Evolutionary conservation across 2,888 invertebrate genomes (phyloP).

Genomic region (Cheilosia soror): DNA sequence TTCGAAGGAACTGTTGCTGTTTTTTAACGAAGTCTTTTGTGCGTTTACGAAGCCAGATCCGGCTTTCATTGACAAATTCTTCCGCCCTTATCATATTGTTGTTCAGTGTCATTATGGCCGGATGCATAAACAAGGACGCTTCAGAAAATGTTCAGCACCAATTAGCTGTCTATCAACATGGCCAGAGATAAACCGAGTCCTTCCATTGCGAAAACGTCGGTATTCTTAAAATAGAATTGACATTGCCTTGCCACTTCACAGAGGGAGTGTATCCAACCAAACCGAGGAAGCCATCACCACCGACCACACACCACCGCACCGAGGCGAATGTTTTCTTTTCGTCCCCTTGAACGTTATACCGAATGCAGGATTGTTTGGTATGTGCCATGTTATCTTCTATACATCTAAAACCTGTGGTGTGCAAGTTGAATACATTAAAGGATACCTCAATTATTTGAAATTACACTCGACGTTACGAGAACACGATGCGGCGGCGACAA

Average conservation of each 20-base stretch:
- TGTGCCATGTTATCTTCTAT: conserved; percentile 1
- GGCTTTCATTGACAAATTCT: not conserved
- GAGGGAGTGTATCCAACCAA: not conserved
- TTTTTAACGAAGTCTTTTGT: not conserved
- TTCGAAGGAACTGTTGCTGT: not conserved
- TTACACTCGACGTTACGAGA: conserved; percentile 28
- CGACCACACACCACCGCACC: not conserved
- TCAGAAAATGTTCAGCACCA: conserved; percentile 2
- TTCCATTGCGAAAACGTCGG: not conserved
- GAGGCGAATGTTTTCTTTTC: conserved; percentile 14
- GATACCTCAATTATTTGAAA: conserved; percentile 67
- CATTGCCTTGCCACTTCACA: not conserved
- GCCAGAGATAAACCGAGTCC: not conserved
- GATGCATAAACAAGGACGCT: conserved; percentile 10
- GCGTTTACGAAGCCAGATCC: not conserved
- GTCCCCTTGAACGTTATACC: conserved; percentile 3
- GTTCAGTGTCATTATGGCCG: not conserved
- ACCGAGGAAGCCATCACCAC: not conserved
- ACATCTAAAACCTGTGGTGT: not conserved
- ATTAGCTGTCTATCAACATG: conserved; percentile 7
- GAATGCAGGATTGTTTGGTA: conserved; percentile 4
- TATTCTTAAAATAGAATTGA: conserved; percentile 30
- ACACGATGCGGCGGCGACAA: not conserved
- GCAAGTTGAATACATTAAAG: conserved; percentile 43
- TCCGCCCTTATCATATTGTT: not conserved